Evolutionary conservation across 2,888 invertebrate species (phyloP).

Genomic region (Anthoptus insignis): DNA sequence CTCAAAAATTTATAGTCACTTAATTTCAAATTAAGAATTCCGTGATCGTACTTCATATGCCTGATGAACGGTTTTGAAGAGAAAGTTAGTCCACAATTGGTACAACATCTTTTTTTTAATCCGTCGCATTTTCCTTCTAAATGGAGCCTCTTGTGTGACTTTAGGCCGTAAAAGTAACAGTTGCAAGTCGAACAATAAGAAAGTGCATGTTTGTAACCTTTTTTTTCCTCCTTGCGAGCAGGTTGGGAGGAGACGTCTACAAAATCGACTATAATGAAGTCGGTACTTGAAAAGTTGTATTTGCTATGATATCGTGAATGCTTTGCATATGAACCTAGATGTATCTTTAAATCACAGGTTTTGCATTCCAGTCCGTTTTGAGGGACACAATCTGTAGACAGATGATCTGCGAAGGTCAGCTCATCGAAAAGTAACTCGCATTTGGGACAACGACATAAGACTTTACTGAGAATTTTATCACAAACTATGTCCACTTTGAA

Average conservation of each 20-base stretch:
- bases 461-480: slow-evolving; percentile 48
- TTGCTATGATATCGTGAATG: slow-evolving; percentile 51
- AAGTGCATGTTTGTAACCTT: background rate
- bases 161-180: background rate
- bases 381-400: slow-evolving; percentile 24
- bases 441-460: slow-evolving; percentile 57
- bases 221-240: background rate
- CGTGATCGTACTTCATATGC: slow-evolving; percentile 47
- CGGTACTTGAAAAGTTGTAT: background rate
- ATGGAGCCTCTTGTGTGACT: background rate
- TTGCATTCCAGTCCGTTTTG: slow-evolving; percentile 46
- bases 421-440: slow-evolving; percentile 61
- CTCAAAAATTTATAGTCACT: slow-evolving; percentile 53
- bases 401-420: slow-evolving; percentile 52
- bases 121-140: slow-evolving; percentile 1
- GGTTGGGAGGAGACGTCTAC: background rate
- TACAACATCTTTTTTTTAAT: slow-evolving; percentile 47
- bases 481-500: slow-evolving; percentile 54
- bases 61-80: background rate
- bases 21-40: slow-evolving; percentile 44
- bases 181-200: background rate
- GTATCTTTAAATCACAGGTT: slow-evolving; percentile 52
- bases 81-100: slow-evolving; percentile 58
- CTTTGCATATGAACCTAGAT: background rate
- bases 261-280: slow-evolving; percentile 22